phyloP scores from a whole-genome alignment of 2,888 invertebrate species.

The Drosophila pullipes region DNA sequence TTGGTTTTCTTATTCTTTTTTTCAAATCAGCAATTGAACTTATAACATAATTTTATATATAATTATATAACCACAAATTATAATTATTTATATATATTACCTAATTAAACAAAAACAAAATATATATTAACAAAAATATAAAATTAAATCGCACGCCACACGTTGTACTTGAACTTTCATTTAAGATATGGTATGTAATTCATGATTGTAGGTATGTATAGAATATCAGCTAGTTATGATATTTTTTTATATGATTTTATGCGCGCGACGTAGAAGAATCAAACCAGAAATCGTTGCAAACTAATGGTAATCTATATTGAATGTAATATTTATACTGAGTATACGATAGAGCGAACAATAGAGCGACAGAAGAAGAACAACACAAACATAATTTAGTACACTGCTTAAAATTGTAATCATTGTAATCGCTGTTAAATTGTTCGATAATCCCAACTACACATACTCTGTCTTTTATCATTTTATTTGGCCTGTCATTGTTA shows the following conservation, averaged over 20 bases:
- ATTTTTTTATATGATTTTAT: constrained; percentile 53
- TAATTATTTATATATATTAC: constrained; percentile 18
- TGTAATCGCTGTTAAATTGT: constrained; percentile 11
- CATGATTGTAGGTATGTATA: constrained; percentile 59
- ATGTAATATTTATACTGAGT: constrained; percentile 75
- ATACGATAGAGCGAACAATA: constrained; percentile 53
- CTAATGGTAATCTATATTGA: constrained; percentile 65
- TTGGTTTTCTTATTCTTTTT: constrained; percentile 42
- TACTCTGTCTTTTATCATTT: background rate
- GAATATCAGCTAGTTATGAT: constrained; percentile 63
- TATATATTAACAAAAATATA: constrained; percentile 23
- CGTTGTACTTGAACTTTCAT: constrained; percentile 55
- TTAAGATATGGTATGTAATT: constrained; percentile 52
- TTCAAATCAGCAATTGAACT: constrained; percentile 42
- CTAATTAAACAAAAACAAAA: constrained; percentile 16
- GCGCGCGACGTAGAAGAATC: constrained; percentile 49
- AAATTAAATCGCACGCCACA: constrained; percentile 62
- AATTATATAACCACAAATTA: constrained; percentile 27
- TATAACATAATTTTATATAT: constrained; percentile 32
- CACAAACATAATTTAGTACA: constrained; percentile 20
- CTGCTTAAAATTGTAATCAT: constrained; percentile 21
- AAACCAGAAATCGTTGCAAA: constrained; percentile 64
- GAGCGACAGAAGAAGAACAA: constrained; percentile 33
- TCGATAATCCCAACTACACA: constrained; percentile 13
- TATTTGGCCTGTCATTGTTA: background rate